Evolutionary conservation across 2,797 vertebrate species (phyloP).

Genomic region (Psittacula derbiana): DNA sequence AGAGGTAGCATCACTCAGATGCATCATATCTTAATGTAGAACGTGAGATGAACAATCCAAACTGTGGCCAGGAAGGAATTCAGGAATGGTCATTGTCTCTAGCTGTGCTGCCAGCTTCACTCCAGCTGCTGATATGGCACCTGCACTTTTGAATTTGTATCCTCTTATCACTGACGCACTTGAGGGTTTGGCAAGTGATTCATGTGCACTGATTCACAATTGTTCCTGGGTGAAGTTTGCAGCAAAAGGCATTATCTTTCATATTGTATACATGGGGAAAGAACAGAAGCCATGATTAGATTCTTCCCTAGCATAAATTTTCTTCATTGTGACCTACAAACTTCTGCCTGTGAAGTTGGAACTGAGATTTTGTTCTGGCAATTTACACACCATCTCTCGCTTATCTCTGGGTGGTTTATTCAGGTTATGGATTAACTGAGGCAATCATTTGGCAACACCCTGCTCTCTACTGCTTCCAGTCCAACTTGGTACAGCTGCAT

Average conservation of each 20-base stretch:
- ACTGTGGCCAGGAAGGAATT: neutral
- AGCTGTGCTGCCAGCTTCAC: neutral
- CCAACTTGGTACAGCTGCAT: neutral
- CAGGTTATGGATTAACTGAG: neutral
- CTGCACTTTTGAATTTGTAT: neutral
- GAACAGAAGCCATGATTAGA: accelerated
- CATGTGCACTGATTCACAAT: neutral
- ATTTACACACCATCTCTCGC: neutral
- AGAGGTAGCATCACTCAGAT: neutral
- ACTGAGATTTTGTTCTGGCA: neutral
- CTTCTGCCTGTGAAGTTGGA: neutral
- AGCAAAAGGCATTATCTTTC: neutral
- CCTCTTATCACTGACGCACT: neutral
- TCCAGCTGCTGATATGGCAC: neutral
- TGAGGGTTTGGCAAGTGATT: slow-evolving; percentile 26
- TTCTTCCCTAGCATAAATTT: neutral
- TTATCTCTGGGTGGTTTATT: neutral
- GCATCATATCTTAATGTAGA: neutral
- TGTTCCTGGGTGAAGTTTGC: neutral
- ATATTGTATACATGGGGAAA: accelerated
- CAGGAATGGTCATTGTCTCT: neutral
- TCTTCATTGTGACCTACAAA: neutral
- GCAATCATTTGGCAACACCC: neutral
- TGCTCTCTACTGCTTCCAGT: neutral
- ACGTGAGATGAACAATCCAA: neutral